These are phyloP conservation scores for Burhinus oedicnemus DNA, from an alignment of 2,113 vertebrate species.

Conservation along the genomic window DNA sequence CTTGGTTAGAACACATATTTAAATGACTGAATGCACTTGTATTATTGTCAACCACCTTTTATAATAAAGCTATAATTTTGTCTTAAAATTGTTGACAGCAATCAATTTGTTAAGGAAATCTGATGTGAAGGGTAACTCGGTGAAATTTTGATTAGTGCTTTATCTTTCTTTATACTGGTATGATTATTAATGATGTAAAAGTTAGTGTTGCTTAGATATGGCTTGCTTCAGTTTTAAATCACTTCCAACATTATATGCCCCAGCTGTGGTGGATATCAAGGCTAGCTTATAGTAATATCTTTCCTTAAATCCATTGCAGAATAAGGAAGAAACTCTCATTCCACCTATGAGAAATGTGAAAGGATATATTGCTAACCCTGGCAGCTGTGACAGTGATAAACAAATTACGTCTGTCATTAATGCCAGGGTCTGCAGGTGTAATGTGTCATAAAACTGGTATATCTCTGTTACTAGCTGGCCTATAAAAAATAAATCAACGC, in stretches of 20 bases:
- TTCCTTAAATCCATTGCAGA: conserved; percentile 29
- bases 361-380: conserved; percentile 7
- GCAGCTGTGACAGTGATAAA: conserved; percentile 33
- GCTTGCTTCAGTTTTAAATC: conserved; percentile 36
- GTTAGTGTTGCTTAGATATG: not conserved
- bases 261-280: not conserved
- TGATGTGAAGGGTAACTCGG: not conserved
- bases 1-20: not conserved
- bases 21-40: not conserved
- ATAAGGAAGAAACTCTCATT: conserved; percentile 1
- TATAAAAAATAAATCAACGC: not conserved
- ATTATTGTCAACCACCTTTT: not conserved
- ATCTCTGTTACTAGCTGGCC: not conserved
- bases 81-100: not conserved
- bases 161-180: not conserved
- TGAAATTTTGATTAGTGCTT: not conserved
- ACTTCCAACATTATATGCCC: not conserved
- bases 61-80: not conserved
- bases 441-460: not conserved
- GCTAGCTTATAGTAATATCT: conserved; percentile 3
- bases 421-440: conserved; percentile 1
- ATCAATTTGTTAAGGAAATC: not conserved
- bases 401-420: conserved; percentile 52
- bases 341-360: conserved; percentile 6
- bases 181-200: not conserved